Conservation (phyloP, 2,888 invertebrate genomes). For the Lathronympha strigana region DNA sequence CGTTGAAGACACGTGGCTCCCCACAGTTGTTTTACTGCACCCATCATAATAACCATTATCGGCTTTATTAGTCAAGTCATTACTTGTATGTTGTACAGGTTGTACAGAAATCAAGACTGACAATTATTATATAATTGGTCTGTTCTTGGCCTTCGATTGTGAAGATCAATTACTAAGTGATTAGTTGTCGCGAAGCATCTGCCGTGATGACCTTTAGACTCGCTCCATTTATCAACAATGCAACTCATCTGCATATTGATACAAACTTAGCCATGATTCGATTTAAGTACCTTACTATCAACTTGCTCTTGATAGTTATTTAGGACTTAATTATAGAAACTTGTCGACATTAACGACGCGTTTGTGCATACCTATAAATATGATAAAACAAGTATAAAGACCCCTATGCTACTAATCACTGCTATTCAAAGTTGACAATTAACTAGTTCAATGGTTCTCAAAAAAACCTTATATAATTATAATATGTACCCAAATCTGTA, state of each 20-base stretch:
- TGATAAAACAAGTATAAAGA: too few species aligned
- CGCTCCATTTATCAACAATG: slow-evolving; percentile 27
- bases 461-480: not conserved
- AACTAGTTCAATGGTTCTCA: too few species aligned
- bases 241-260: not conserved
- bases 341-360: too few species aligned
- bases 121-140: slow-evolving; percentile 34
- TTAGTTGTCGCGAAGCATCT: slow-evolving; percentile 28
- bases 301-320: too few species aligned
- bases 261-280: not conserved
- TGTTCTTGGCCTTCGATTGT: slow-evolving; percentile 39
- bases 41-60: slow-evolving; percentile 34
- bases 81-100: slow-evolving; percentile 2
- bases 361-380: too few species aligned
- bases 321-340: too few species aligned
- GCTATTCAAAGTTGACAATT: too few species aligned
- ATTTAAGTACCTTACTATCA: too few species aligned
- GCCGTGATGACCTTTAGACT: slow-evolving; percentile 27
- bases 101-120: slow-evolving; percentile 29
- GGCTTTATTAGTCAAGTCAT: slow-evolving; percentile 27
- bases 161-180: slow-evolving; percentile 37
- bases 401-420: too few species aligned
- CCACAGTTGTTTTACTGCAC: slow-evolving; percentile 58
- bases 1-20: slow-evolving; percentile 66
- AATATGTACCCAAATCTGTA: not conserved